These are phyloP conservation scores for Operophtera brumata DNA, from an alignment of 2,888 invertebrate genomes.

Conservation along the genomic window DNA sequence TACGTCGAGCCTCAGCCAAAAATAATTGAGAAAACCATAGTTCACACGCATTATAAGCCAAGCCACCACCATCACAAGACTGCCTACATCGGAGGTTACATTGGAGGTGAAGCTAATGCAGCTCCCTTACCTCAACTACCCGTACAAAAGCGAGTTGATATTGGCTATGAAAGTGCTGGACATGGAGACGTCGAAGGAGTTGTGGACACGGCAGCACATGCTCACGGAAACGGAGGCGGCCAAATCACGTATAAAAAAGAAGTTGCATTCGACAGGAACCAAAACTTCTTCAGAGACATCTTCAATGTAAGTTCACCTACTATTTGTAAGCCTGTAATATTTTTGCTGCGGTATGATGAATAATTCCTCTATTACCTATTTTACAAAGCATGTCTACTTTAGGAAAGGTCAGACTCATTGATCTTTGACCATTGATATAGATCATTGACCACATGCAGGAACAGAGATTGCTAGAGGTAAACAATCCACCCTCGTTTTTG, in stretches of 20 bases:
- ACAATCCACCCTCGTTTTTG: too few relatives aligned
- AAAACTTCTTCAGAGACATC: constrained; percentile 81
- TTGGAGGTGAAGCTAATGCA: constrained; percentile 46
- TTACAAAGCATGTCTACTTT: too few relatives aligned
- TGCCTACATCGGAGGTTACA: constrained; percentile 58
- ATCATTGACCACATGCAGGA: too few relatives aligned
- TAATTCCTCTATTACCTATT: too few relatives aligned
- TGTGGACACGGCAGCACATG: background rate
- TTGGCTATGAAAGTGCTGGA: constrained; percentile 40
- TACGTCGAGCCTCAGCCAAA: constrained; percentile 50
- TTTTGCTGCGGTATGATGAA: too few relatives aligned
- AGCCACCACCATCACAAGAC: constrained; percentile 57
- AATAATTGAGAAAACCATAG: constrained; percentile 54
- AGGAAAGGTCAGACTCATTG: too few relatives aligned
- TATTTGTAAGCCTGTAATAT: too few relatives aligned
- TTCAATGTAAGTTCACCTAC: constrained; percentile 79
- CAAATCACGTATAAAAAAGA: constrained; percentile 53
- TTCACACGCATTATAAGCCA: constrained; percentile 58
- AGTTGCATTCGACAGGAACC: constrained; percentile 55
- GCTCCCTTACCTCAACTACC: constrained; percentile 42
- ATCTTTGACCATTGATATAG: too few relatives aligned
- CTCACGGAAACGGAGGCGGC: constrained; percentile 30
- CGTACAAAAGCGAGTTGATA: constrained; percentile 61
- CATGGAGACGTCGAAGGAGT: constrained; percentile 12
- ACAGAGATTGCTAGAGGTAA: background rate